Percentiles rank a stretch among this genome's conserved stretches.
phyloP scores from a whole-genome alignment of 2,797 vertebrate genomes.

The Xyrichtys novacula region DNA sequence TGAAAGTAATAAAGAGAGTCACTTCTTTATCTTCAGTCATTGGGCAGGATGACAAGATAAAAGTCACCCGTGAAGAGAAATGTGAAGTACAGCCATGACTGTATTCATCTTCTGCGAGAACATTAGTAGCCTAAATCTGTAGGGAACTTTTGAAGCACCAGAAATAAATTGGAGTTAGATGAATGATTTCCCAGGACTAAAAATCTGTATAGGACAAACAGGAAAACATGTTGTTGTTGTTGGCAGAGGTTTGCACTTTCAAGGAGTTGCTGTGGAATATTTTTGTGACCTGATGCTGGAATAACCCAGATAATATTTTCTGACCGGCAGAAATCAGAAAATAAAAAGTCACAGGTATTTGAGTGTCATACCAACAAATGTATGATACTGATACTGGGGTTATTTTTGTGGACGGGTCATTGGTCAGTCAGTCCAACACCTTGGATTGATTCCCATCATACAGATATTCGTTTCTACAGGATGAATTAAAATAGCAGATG shows the following conservation, averaged over 20 bases:
- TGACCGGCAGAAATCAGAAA: slow-evolving; percentile 13
- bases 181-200: slow-evolving; percentile 1
- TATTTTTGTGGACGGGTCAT: too few relatives aligned
- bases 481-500: too few relatives aligned
- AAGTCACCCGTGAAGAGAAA: not conserved
- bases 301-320: too few relatives aligned
- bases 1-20: slow-evolving; percentile 8
- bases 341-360: slow-evolving; percentile 8
- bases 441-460: too few relatives aligned
- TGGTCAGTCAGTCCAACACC: too few relatives aligned
- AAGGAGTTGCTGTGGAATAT: slow-evolving; percentile 13
- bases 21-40: not conserved
- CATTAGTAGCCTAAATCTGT: not conserved
- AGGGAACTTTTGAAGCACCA: not conserved
- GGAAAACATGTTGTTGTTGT: slow-evolving; percentile 13
- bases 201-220: slow-evolving; percentile 23
- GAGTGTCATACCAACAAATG: slow-evolving; percentile 4
- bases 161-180: not conserved
- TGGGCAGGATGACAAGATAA: not conserved
- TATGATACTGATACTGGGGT: too few relatives aligned
- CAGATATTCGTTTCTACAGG: too few relatives aligned
- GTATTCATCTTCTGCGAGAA: not conserved
- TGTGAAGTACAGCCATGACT: not conserved
- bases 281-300: slow-evolving; percentile 23
- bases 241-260: slow-evolving; percentile 30